Percentiles rank a stretch among this genome's conserved stretches.
Conservation (phyloP, 2,113 vertebrate genomes). For the Mustela nigripes region DNA sequence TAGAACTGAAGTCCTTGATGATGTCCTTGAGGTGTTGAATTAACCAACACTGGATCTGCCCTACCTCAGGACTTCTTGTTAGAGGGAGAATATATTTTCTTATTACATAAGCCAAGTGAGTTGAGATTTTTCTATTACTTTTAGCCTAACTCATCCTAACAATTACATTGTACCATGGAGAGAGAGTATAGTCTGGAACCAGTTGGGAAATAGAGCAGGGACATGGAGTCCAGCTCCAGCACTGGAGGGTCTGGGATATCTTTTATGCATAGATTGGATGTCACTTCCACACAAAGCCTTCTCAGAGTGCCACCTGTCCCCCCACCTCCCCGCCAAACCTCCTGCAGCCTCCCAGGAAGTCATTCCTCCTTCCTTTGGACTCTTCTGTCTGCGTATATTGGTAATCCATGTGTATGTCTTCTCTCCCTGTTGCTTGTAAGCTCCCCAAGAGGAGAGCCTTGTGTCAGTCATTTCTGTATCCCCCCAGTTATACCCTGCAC, state of each 20-base stretch:
- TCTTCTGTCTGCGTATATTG: not conserved
- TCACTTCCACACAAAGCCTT: not conserved
- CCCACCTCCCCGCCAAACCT: not conserved
- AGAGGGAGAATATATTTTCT: not conserved
- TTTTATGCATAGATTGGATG: not conserved
- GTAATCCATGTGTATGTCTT: not conserved
- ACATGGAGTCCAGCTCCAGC: not conserved
- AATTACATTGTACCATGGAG: not conserved
- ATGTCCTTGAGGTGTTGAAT: not conserved
- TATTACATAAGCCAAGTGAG: not conserved
- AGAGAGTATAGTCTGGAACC: not conserved
- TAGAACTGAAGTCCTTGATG: not conserved
- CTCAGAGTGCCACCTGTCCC: not conserved
- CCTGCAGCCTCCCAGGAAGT: not conserved
- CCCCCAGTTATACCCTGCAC: not conserved
- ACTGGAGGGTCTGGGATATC: not conserved
- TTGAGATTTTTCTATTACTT: not conserved
- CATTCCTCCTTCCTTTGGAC: not conserved
- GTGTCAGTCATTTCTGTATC: not conserved
- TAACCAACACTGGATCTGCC: not conserved
- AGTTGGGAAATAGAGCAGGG: not conserved
- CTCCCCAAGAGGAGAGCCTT: not conserved
- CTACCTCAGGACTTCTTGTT: not conserved
- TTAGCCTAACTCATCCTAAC: not conserved
- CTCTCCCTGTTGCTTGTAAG: not conserved